A percentile compares a stretch with the other conserved stretches of the same genome.
Conservation (phyloP, 2,113 vertebrate genomes). For the Stegastes partitus region DNA sequence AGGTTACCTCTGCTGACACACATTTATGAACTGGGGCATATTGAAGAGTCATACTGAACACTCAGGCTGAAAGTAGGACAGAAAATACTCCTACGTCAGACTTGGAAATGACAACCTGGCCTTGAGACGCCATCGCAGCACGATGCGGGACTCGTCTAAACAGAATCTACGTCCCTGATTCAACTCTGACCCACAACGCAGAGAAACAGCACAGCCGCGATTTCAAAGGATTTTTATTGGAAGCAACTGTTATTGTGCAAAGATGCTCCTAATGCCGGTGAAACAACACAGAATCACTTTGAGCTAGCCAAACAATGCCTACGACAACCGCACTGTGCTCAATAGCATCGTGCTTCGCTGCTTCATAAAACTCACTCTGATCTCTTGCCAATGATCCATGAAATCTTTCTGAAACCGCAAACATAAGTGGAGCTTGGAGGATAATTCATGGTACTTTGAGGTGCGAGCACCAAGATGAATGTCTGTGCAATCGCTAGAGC, state of each 20-base stretch:
- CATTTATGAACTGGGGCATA: slow-evolving; percentile 9
- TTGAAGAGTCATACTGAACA: slow-evolving; percentile 3
- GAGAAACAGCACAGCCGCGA: slow-evolving; percentile 15
- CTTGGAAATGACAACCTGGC: slow-evolving; percentile 22
- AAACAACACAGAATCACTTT: slow-evolving; percentile 38
- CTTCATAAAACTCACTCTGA: slow-evolving; percentile 60
- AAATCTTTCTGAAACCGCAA: slow-evolving; percentile 59
- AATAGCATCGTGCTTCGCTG: slow-evolving; percentile 25
- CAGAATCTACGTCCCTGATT: slow-evolving; percentile 29
- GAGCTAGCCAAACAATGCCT: slow-evolving; percentile 35
- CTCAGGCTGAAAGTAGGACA: slow-evolving; percentile 22
- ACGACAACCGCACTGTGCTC: slow-evolving; percentile 36
- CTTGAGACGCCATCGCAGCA: slow-evolving; percentile 17
- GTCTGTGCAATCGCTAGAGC: slow-evolving; percentile 5
- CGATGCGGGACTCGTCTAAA: slow-evolving; percentile 9
- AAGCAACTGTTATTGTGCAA: slow-evolving; percentile 16
- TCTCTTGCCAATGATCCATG: slow-evolving; percentile 58
- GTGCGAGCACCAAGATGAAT: slow-evolving; percentile 38
- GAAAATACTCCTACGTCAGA: slow-evolving; percentile 15
- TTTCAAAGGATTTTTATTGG: slow-evolving; percentile 41
- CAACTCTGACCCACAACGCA: slow-evolving; percentile 37
- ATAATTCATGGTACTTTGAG: slow-evolving; percentile 56
- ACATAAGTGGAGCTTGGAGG: slow-evolving; percentile 48
- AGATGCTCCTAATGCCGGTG: slow-evolving; percentile 26
- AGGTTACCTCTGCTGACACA: background rate